A percentile compares a stretch with the other conserved stretches of the same genome.
Evolutionary conservation across 2,113 vertebrate genomes (phyloP).

Genomic region (Ctenodactylus gundi): DNA sequence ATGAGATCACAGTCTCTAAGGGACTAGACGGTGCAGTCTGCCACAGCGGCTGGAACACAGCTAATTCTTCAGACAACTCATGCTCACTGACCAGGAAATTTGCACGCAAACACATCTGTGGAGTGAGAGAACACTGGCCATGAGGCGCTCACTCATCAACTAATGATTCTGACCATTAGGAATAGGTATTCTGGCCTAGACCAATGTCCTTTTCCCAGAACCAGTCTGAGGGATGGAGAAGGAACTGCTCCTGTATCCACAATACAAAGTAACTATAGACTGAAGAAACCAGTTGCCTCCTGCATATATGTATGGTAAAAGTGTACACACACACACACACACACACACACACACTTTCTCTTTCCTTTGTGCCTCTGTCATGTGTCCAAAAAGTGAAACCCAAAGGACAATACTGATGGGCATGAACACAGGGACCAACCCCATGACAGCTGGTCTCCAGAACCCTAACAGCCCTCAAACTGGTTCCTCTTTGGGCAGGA

Average conservation of each 20-base stretch:
- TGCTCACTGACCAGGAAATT: conserved; percentile 46
- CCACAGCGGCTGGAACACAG: neutral
- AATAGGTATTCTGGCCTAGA: neutral
- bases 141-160: neutral
- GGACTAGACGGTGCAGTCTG: neutral
- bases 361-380: neutral
- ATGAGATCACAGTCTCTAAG: neutral
- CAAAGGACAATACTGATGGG: neutral
- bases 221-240: neutral
- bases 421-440: neutral
- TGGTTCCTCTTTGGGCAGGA: conserved; percentile 18
- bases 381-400: neutral
- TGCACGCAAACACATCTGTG: neutral
- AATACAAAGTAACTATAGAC: neutral
- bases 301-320: neutral
- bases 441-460: neutral
- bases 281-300: neutral
- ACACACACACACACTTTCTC: too few relatives aligned
- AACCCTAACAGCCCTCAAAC: neutral
- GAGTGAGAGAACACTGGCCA: neutral
- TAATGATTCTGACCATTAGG: neutral
- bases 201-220: neutral
- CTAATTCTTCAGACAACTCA: neutral
- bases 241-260: neutral
- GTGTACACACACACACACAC: neutral